Evolutionary conservation across 2,888 invertebrate species (phyloP), one percentile per base, ranked within the genome.

Genomic region (Pristionchus japonicus): DNA sequence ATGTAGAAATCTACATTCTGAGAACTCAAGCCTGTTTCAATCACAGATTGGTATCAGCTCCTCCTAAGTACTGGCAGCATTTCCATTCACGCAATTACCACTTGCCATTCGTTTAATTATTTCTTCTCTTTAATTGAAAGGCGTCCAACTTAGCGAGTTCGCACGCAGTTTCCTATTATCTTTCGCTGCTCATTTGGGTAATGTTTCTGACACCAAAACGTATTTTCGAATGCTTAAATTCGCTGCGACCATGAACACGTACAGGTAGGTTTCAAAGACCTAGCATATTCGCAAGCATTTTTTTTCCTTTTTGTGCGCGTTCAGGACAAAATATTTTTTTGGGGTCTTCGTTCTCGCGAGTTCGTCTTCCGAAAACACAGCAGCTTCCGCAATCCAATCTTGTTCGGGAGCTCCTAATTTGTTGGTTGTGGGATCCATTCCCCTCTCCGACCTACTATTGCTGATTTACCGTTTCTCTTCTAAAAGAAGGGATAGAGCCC

Each of bases 41-140:
- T 47, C n/a, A 20, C 27, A 77, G n/a, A 47, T 40, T 23, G 40
- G 70, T 74, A 40, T 47, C 77, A 77, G 77, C 43, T 43, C 43
- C n/a, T 77, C 13, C 27, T 13, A 4, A 20, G 43, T 47, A 47
- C 77, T 77, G 77, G 11, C 77, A 40, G 40, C 47, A 77, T 77
- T 77, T 27, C 43, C 77, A 67, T 77, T 77, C 77, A 77, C 77
- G 43, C 77, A 77, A 77, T 77, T 77, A 77, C 77, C 77, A 77
- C 43, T 77, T 77, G 77, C 77, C 43, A 15, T 27, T 47, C 77
- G 23, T 40, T 77, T 77, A 77, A 77, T 77, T 77, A 77, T 77
- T 77, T 77, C 77, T 34, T 27, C 47, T 40, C 74, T 40, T 40
- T 77, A 77, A 77, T 77, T 77, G 77, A 47, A 34, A 70, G 70